Evolutionary conservation across 2,888 invertebrate genomes (phyloP), one percentile per base, ranked within the genome.

Genomic region (Sphaeridia pumilis): DNA sequence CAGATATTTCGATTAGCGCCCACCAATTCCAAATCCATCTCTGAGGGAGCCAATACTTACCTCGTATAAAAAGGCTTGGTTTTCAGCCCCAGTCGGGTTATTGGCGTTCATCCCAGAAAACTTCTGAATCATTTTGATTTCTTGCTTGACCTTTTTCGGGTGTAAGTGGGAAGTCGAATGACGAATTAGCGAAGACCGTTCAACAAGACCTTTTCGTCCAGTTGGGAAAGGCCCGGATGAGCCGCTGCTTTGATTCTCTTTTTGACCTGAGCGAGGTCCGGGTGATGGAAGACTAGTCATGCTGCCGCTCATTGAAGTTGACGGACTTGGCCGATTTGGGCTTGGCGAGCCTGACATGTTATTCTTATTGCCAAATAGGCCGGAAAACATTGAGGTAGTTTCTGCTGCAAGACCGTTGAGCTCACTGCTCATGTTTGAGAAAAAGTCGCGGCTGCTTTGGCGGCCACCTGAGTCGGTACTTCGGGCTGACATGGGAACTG

Each of bases 11-110:
- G n/a, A n/a, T n/a, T n/a, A n/a, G 24, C n/a, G n/a, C n/a, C n/a
- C n/a, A n/a, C n/a, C n/a, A n/a, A n/a, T n/a, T n/a, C n/a, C n/a
- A n/a, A n/a, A n/a, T n/a, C n/a, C n/a, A n/a, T n/a, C n/a, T n/a
- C n/a, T n/a, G n/a, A n/a, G n/a, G n/a, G n/a, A n/a, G n/a, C n/a
- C n/a, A n/a, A n/a, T n/a, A n/a, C 27, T 44, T 43, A 86, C 86
- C 68, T 95, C 94, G 68, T 89, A 89, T 43, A 95, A 76, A 70
- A 94, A 94, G 46, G 85, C 80, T 73, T 94, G 93, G 75, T 94
- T 94, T 72, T 94, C 94, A 0, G 81, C 78, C 69, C 87, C 86
- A 56, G 84, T 83, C 35, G 51, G 60, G 47, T 82, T 79, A 4
- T 83, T 80, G 49, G 84, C 76, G 61, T 83, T 81, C 45, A 79